Evolutionary conservation across 2,113 vertebrate genomes (phyloP), one percentile per base, ranked within the genome.

Genomic region (Microcebus griseorufus): DNA sequence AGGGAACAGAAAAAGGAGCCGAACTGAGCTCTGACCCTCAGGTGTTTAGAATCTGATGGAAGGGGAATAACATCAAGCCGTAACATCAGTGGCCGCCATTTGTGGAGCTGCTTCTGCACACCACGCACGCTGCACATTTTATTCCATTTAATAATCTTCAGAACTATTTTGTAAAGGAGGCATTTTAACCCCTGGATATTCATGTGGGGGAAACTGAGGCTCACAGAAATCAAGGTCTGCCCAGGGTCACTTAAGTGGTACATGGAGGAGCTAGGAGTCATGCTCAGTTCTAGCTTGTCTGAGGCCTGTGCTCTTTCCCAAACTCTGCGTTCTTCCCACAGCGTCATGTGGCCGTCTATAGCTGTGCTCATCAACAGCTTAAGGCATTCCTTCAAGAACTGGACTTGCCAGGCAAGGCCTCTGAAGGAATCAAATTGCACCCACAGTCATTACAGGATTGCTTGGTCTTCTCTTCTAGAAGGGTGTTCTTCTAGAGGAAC

Each of bases 381-480:
- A 75, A 85, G 45, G 9, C 8, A 72, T 67, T 91, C 64, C 42
- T 87, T 96, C 58, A 90, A 60, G 60, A 65, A 60, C 29, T 39
- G 32, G 65, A 69, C 16, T 65, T 85, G 51, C 29, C 39, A 67
- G 69, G 32, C 53, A 83, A 83, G 80, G 42, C 62, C 23, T 45
- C 37, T 7, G 13, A 86, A 70, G 70, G 62, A 70, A 93, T 37
- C 55, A 75, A 37, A 76, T 80, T 27, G 16, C 6, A 88, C 23
- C 55, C 29, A 79, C 32, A 70, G 37, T 73, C 78, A 67, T n/a
- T 13, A n/a, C 16, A 85, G n/a, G 80, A 81, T 17, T 76, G 37
- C 45, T 88, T 84, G 32, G 25, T 88, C 22, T 73, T 95, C 72
- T 89, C 37, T 87, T 64, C 48, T 22, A 37, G 37, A 85, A 94